Evolutionary conservation across 35 echinoderm and acorn worm genomes (phyloP), one percentile per base, ranked within the genome.

Genomic region (Apostichopus japonicus): DNA sequence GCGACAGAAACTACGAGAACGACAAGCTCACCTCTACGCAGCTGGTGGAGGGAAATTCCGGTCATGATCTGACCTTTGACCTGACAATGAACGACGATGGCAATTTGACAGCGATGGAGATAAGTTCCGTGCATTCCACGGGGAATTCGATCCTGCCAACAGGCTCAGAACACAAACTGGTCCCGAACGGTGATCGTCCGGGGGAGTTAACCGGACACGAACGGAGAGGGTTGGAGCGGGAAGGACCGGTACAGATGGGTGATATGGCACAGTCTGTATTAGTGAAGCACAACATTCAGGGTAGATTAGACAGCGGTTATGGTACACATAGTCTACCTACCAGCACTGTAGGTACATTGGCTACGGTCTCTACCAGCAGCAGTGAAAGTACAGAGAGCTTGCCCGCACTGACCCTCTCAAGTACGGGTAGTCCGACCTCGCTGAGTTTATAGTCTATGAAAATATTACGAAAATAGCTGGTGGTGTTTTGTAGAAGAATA

Each of bases 81-180:
- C 51, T 91, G 4, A 91, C 90, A 6, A 79, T 91, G 90, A 91
- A 91, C 21, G 90, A 91, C 10, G 88, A 78, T 16, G 72, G 70
- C n/a, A 58, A 91, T 72, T 79, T 91, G 54, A 91, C 90, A 56
- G 90, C 90, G 1, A 91, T 91, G 90, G 90, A 91, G 77, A 91
- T 72, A 55, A 91, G 90, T 79, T 91, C 90, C 6, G 16, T 91
- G 72, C 86, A 67, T 19, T 27, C 72, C 10, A 87, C 86, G 10
- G 56, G 23, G 4, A 71, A 87, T 15, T 44, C 33, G 33, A 44
- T 44, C 33, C 33, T 44, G 33, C 33, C 33, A 1, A 13, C 24
- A 75, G 56, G 21, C 63, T 56, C 33, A 16, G 8, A 67, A 4
- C 27, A 19, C 27, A 21, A 27, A 65, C 11, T 13, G n/a, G 9